Percentiles rank a stretch among this genome's conserved stretches.
phyloP scores from a whole-genome alignment of 1,140 invertebrate species.

The Plodia interpunctella region DNA sequence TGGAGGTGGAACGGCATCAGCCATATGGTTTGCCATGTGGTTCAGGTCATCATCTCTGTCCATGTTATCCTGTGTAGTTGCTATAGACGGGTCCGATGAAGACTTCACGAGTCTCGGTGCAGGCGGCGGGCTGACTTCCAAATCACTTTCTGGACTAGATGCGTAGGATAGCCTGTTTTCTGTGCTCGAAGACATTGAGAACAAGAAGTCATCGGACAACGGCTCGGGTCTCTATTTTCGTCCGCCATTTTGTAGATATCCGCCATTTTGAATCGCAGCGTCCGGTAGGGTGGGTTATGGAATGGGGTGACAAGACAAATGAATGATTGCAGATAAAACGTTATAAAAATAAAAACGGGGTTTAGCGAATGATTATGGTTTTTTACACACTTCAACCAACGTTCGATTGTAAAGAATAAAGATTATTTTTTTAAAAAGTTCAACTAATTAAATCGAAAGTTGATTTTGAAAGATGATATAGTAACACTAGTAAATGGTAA shows the following conservation, averaged over 20 bases:
- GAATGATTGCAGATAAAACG: conserved; percentile 68
- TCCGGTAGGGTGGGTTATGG: conserved; percentile 65
- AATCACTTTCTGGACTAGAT: conserved; percentile 95
- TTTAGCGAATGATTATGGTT: conserved; percentile 71
- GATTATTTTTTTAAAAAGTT: conserved; percentile 13
- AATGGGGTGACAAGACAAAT: conserved; percentile 73
- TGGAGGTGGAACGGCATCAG: conserved; percentile 81
- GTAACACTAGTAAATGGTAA: conserved; percentile 49
- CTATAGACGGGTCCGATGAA: conserved; percentile 89
- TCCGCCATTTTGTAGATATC: conserved; percentile 37
- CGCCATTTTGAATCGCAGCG: conserved; percentile 37
- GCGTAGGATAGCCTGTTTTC: conserved; percentile 92
- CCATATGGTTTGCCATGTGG: conserved; percentile 74
- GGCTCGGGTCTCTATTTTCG: conserved; percentile 81
- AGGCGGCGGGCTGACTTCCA: conserved; percentile 89
- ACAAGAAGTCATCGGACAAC: conserved; percentile 96
- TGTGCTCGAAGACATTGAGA: conserved; percentile 93
- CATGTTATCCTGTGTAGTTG: conserved; percentile 80
- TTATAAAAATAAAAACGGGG: conserved; percentile 57
- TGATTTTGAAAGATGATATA: conserved; percentile 45
- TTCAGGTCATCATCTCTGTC: conserved; percentile 79
- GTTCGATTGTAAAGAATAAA: conserved; percentile 29
- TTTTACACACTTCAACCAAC: conserved; percentile 48
- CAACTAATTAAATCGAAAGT: conserved; percentile 40
- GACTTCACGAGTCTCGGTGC: conserved; percentile 87